Conservation (phyloP, 2,113 vertebrate genomes). For the Xenopus borealis region DNA sequence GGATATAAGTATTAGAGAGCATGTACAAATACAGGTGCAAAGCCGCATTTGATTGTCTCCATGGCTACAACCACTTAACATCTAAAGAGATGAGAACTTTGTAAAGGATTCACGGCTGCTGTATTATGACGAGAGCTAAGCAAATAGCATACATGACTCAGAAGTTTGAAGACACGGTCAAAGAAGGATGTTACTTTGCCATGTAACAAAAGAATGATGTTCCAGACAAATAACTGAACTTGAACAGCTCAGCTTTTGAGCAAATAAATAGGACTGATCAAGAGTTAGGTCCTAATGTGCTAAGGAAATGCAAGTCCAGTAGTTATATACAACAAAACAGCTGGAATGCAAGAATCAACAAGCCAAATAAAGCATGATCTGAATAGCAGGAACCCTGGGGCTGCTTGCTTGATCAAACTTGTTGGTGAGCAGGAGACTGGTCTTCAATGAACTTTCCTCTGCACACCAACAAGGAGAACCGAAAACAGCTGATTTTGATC, state of each 20-base stretch:
- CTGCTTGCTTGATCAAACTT: too few relatives aligned
- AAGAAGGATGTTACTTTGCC: constrained; percentile 17
- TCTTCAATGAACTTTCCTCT: too few relatives aligned
- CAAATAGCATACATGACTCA: constrained; percentile 38
- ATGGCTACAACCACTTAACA: constrained; percentile 18
- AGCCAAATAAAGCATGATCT: too few relatives aligned
- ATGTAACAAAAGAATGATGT: constrained; percentile 18
- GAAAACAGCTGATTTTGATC: too few relatives aligned
- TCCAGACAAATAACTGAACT: constrained; percentile 20
- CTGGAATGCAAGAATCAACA: too few relatives aligned
- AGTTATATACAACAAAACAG: too few relatives aligned
- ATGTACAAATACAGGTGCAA: constrained; percentile 22
- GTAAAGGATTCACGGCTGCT: constrained; percentile 6
- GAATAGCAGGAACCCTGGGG: too few relatives aligned
- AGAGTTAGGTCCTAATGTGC: too few relatives aligned
- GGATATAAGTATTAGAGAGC: not conserved
- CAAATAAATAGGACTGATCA: constrained; percentile 6
- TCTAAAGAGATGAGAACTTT: constrained; percentile 10
- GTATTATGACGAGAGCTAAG: constrained; percentile 15
- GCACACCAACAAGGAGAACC: too few relatives aligned
- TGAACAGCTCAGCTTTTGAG: constrained; percentile 2
- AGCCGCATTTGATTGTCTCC: constrained; percentile 5
- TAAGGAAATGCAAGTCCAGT: too few relatives aligned
- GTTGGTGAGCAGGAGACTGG: too few relatives aligned
- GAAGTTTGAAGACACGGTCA: constrained; percentile 1